A percentile compares a stretch with the other conserved stretches of the same genome.
Evolutionary conservation across 30 jellyfish, hydroid and myxozoan species (phyloP).

Genomic region (Pseudorhiza aurosa): DNA sequence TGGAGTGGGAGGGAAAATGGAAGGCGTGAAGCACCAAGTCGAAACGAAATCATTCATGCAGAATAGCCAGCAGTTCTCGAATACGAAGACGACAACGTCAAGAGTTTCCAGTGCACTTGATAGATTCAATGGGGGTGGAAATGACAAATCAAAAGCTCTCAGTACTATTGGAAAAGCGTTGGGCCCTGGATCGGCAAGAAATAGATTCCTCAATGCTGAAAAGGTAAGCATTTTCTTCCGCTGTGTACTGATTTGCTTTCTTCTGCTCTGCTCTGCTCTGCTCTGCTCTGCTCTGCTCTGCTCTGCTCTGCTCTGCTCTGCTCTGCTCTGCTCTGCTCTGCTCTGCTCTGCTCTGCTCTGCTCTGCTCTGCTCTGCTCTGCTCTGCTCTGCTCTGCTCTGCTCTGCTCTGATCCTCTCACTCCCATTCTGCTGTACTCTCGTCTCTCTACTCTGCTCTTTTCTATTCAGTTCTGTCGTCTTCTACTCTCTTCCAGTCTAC

Average conservation of each 20-base stretch:
- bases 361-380: background rate
- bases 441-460: too few species aligned
- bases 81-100: conserved; percentile 24
- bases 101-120: conserved; percentile 46
- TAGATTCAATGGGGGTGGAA: conserved; percentile 8
- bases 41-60: conserved; percentile 17
- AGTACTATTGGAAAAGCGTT: conserved; percentile 60
- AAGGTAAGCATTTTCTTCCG: conserved; percentile 10
- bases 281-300: background rate
- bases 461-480: too few species aligned
- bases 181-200: conserved; percentile 48
- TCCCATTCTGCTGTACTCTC: too few species aligned
- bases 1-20: conserved; percentile 20
- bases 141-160: conserved; percentile 42
- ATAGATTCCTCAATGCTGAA: conserved; percentile 59
- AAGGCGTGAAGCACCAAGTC: conserved; percentile 7
- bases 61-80: conserved; percentile 31
- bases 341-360: background rate
- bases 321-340: background rate
- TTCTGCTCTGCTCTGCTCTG: background rate
- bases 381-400: too few species aligned
- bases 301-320: background rate
- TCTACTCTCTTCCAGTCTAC: too few species aligned
- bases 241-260: background rate
- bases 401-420: too few species aligned